phyloP scores from a whole-genome alignment of 1,140 invertebrate genomes.

The Drosophila biarmipes region DNA sequence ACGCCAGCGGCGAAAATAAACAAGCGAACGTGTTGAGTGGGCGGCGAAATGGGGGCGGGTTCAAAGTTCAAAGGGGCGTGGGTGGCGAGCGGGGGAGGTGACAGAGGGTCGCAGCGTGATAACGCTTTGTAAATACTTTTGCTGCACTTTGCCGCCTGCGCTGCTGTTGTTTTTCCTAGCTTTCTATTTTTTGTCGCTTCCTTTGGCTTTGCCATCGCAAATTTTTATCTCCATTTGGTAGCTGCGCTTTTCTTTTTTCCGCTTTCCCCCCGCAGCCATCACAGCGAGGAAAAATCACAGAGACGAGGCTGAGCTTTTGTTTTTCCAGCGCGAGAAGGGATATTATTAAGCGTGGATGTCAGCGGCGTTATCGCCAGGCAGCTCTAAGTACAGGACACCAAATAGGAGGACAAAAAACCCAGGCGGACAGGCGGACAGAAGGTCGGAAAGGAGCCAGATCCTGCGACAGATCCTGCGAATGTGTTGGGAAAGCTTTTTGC shows the following conservation, averaged over 20 bases:
- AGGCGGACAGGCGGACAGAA: constrained; percentile 21
- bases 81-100: constrained; percentile 4
- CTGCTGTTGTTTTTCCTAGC: constrained; percentile 39
- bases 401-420: constrained; percentile 34
- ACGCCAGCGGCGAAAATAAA: constrained; percentile 76
- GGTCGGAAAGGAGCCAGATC: constrained; percentile 1
- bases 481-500: constrained; percentile 78
- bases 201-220: constrained; percentile 75
- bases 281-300: constrained; percentile 36
- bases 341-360: constrained; percentile 83
- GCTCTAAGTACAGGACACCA: constrained; percentile 60
- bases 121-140: constrained; percentile 82
- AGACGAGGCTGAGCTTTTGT: constrained; percentile 71
- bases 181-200: constrained; percentile 70
- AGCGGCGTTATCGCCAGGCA: constrained; percentile 67
- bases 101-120: constrained; percentile 68
- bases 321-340: constrained; percentile 66
- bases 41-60: neutral
- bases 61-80: constrained; percentile 35
- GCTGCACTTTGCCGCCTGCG: constrained; percentile 73
- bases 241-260: constrained; percentile 53
- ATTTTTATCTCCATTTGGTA: constrained; percentile 80
- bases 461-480: constrained; percentile 12
- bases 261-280: neutral
- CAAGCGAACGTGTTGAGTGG: constrained; percentile 63